Base-by-base conservation (phyloP, 2,113 vertebrate species). In the Puffinus mauretanicus region DNA sequence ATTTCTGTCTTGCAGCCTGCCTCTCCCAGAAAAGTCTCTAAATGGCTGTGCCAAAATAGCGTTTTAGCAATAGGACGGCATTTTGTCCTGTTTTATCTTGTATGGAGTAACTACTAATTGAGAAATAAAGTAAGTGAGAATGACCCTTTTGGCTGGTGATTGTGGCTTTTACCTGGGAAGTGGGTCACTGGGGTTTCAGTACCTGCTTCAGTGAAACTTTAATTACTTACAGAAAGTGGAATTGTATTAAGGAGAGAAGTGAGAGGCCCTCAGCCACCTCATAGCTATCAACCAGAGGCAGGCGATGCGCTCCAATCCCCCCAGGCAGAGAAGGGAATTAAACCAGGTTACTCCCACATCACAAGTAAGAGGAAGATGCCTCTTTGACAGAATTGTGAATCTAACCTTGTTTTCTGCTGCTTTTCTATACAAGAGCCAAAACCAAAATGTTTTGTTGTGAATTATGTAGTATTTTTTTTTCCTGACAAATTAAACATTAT, bases 321-420 rank as follows among this genome's bases (percentile, higher is more conserved):
- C 65, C 94, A 29, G 94, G 95, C 86, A 38, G 86, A 46, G n/a
- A 62, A 70, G 32, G 64, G 95, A 95, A 96, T 96, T 92, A 96
- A 96, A 96, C 86, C 93, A 91, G 88, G 86, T 92, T 95, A 91
- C 94, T 94, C 95, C 93, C 81, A 67, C 73, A 67, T 84, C 86
- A 83, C 76, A 10, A 71, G 64, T 34, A 21, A 89, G 80, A 88
- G 75, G 79, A 80, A 90, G 85, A 64, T 52, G 57, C 57, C 49
- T 88, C 66, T 84, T 58, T 76, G 90, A 91, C 62, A 54, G 64
- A 88, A 91, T 75, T 83, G 88, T 90, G 93, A 73, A 72, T 80
- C 76, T 92, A 92, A 92, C 79, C 80, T 86, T 93, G 34, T 84
- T 95, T 88, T 82, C 67, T 11, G 13, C 29, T 82, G 57, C 40